Base-by-base conservation (phyloP, 2,113 vertebrate species). In the Micromys minutus region DNA sequence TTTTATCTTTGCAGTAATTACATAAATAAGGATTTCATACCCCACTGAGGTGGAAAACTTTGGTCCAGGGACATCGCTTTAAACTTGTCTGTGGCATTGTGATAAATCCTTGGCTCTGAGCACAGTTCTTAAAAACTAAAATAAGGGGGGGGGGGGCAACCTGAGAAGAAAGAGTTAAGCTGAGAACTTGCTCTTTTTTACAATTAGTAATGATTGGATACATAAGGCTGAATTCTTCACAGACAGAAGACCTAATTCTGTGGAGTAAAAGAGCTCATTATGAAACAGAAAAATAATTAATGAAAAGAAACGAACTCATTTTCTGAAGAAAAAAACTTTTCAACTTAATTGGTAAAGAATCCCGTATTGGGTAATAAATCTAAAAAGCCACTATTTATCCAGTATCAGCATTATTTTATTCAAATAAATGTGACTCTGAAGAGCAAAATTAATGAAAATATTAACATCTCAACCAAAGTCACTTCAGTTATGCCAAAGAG, bases 321-420 rank as follows among this genome's bases (percentile, higher is more conserved):
- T 95, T 92, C 89, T 69, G 34, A 55, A 87, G 91, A 57, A 39
- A 59, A 67, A 67, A 45, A 52, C 59, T 97, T 95, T 89, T 90
- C 34, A 90, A 95, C 45, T 83, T 89, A 87, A 91, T 69, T 45
- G 67, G 36, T 81, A 50, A 96, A 87, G 55, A 87, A 42, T 26
- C 1, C 7, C n/a, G 3, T 26, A 15, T 65, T 16, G 59, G 84
- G 21, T 55, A 95, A 89, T 72, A 89, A 67, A 94, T 74, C n/a
- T 87, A 75, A 84, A 75, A 19, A 79, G 57, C 31, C 17, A 19
- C 6, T 88, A 19, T 5, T 1, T 19, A 87, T 31, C 17, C 3
- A 39, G 5, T 26, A 74, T 59, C 47, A n/a, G n/a, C 45, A 57
- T 87, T 74, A 34, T 55, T 93, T 87, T 76, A 69, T 72, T 90